phyloP scores from a whole-genome alignment of 2,113 vertebrate genomes.

The Coptodon bakossiorum region DNA sequence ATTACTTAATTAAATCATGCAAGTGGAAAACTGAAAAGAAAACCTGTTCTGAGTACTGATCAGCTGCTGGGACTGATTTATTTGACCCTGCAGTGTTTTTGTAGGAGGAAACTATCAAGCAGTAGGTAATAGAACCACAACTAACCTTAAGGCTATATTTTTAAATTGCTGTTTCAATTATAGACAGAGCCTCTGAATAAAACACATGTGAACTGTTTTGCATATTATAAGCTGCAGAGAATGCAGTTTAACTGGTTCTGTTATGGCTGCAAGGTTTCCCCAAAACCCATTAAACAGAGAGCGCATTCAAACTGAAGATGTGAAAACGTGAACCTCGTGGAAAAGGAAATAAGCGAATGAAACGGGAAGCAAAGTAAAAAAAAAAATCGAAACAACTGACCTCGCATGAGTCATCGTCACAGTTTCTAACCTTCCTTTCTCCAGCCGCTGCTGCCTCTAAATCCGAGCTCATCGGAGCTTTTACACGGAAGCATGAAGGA shows the following conservation, averaged over 20 bases:
- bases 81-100: not conserved
- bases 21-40: not conserved
- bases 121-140: not conserved
- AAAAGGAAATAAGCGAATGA: not conserved
- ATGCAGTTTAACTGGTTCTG: not conserved
- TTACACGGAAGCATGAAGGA: not conserved
- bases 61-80: not conserved
- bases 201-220: not conserved
- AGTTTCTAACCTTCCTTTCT: not conserved
- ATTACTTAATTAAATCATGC: constrained; percentile 11
- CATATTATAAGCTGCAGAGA: not conserved
- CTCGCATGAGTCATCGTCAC: not conserved
- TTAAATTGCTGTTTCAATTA: not conserved
- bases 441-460: not conserved
- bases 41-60: constrained; percentile 17
- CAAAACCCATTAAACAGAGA: not conserved
- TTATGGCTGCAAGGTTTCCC: not conserved
- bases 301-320: accelerated
- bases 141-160: not conserved
- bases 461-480: not conserved
- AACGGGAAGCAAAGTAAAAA: not conserved
- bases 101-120: not conserved
- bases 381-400: not conserved
- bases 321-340: not conserved
- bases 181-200: not conserved